These are phyloP conservation scores for Barbus barbus DNA, from an alignment of 2,113 vertebrate species.

Conservation along the genomic window DNA sequence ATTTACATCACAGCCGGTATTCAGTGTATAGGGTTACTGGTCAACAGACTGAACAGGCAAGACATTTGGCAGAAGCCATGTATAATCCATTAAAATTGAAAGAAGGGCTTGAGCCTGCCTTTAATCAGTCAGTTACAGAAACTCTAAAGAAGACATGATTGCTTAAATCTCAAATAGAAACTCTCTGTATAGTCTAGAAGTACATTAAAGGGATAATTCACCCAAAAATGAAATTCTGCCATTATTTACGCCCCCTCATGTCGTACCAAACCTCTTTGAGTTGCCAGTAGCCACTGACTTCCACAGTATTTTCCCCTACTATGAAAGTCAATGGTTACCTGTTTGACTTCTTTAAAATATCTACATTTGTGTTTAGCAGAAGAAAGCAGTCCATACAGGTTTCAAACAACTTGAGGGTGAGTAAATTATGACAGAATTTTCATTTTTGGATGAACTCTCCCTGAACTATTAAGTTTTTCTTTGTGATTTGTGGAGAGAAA, in stretches of 20 bases:
- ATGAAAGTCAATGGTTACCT: background rate
- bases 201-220: too few species aligned
- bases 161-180: background rate
- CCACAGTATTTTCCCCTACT: background rate
- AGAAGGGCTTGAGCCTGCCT: conserved; percentile 24
- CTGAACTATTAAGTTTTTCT: background rate
- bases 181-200: background rate
- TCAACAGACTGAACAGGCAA: conserved; percentile 46
- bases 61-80: conserved; percentile 10
- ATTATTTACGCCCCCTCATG: too few species aligned
- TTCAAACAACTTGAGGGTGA: too few species aligned
- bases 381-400: too few species aligned
- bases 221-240: too few species aligned
- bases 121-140: conserved; percentile 12
- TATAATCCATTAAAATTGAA: conserved; percentile 21
- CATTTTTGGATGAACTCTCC: too few species aligned
- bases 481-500: background rate
- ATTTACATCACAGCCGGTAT: conserved; percentile 47
- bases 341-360: background rate
- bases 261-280: too few species aligned
- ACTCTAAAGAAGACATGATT: background rate
- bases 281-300: too few species aligned
- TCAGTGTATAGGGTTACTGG: conserved; percentile 54
- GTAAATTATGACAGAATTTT: too few species aligned
- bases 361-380: background rate